These are phyloP conservation scores for Nematolebias whitei DNA, from an alignment of 2,113 vertebrate species.

Conservation along the genomic window DNA sequence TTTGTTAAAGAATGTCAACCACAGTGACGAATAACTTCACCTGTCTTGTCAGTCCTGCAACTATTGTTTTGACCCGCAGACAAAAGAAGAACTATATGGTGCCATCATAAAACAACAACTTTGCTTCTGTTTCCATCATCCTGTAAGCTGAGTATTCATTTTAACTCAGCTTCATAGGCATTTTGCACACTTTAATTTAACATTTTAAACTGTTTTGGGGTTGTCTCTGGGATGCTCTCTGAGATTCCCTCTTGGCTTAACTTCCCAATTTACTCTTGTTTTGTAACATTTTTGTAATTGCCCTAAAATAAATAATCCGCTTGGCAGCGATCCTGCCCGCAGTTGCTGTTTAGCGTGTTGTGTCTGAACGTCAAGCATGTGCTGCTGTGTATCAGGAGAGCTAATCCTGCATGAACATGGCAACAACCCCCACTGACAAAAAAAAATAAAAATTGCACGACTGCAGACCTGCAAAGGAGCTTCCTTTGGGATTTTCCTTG, in stretches of 20 bases:
- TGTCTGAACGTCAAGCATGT: no score
- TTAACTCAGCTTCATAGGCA: conserved; percentile 38
- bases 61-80: conserved; percentile 8
- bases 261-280: conserved; percentile 12
- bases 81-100: no score
- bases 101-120: no score
- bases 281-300: not conserved
- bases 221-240: conserved; percentile 9
- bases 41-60: conserved; percentile 57
- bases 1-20: conserved; percentile 50
- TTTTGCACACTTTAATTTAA: conserved; percentile 19
- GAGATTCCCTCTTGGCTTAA: conserved; percentile 21
- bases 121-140: conserved; percentile 12
- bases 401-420: conserved; percentile 44
- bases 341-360: no score
- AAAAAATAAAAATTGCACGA: conserved; percentile 10
- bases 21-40: conserved; percentile 61
- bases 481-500: conserved; percentile 55
- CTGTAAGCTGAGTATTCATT: conserved; percentile 38
- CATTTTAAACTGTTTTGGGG: no score
- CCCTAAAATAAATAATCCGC: not conserved
- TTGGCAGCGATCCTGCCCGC: not conserved
- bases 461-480: conserved; percentile 59
- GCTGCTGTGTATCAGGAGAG: conserved; percentile 15
- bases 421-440: conserved; percentile 49